These are phyloP conservation scores for Limnephilus auricula DNA, from an alignment of 2,888 invertebrate genomes.

Conservation along the genomic window DNA sequence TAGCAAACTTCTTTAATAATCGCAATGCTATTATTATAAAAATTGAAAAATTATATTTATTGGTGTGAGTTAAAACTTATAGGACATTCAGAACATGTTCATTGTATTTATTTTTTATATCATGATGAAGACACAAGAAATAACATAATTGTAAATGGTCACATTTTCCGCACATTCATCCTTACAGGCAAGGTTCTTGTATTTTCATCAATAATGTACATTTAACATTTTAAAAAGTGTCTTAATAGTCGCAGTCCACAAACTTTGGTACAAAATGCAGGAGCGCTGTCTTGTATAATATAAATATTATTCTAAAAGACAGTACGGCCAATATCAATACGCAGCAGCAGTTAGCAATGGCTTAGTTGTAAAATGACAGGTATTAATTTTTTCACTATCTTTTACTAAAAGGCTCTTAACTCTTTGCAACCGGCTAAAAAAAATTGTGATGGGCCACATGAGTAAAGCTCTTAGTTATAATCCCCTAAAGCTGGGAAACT, in stretches of 20 bases:
- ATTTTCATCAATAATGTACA: constrained; percentile 11
- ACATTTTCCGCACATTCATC: background rate
- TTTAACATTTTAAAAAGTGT: background rate
- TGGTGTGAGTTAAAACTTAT: background rate
- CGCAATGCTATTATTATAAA: background rate
- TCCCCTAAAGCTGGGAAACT: too few species aligned
- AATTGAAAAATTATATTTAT: background rate
- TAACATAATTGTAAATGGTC: background rate
- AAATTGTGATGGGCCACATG: too few species aligned
- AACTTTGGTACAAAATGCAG: background rate
- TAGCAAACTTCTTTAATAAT: background rate
- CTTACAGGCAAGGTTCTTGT: constrained; percentile 10
- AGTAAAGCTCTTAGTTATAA: too few species aligned
- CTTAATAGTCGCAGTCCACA: background rate
- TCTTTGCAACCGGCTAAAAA: too few species aligned
- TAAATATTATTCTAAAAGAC: background rate
- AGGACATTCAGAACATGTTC: constrained; percentile 4
- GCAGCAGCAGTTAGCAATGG: background rate
- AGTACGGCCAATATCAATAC: background rate
- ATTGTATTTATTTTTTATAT: background rate
- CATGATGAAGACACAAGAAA: constrained; percentile 20
- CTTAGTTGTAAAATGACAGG: background rate
- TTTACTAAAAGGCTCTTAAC: background rate
- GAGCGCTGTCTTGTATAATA: background rate
- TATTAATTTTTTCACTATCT: background rate